phyloP scores from a whole-genome alignment of 2,888 invertebrate genomes.

The Pseudococcus longispinus region DNA sequence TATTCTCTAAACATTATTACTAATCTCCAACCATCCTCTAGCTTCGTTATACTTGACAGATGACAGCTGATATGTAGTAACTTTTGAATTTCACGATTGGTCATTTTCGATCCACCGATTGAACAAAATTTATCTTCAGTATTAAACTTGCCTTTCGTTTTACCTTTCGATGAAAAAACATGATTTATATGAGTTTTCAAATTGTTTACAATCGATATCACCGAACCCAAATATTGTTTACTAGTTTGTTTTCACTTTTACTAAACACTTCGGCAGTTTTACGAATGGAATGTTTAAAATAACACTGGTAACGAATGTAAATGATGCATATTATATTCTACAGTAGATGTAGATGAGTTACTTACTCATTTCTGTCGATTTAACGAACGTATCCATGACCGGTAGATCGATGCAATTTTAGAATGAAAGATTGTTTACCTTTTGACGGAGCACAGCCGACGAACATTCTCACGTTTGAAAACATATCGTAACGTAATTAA shows the following conservation, averaged over 20 bases:
- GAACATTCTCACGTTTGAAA: background rate
- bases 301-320: background rate
- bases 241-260: background rate
- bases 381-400: background rate
- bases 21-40: background rate
- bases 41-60: slow-evolving; percentile 7
- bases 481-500: background rate
- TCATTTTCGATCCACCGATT: background rate
- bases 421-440: background rate
- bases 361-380: background rate
- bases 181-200: background rate
- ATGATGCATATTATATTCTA: background rate
- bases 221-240: background rate
- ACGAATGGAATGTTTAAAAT: background rate
- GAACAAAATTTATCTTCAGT: background rate
- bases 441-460: background rate
- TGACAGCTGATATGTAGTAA: too few species aligned
- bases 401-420: background rate
- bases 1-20: background rate
- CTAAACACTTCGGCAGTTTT: background rate
- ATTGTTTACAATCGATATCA: background rate
- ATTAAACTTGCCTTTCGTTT: background rate
- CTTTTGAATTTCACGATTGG: background rate
- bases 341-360: background rate
- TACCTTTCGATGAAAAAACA: background rate